phyloP scores from a whole-genome alignment of 2,797 vertebrate genomes.

The Chelon labrosus region DNA sequence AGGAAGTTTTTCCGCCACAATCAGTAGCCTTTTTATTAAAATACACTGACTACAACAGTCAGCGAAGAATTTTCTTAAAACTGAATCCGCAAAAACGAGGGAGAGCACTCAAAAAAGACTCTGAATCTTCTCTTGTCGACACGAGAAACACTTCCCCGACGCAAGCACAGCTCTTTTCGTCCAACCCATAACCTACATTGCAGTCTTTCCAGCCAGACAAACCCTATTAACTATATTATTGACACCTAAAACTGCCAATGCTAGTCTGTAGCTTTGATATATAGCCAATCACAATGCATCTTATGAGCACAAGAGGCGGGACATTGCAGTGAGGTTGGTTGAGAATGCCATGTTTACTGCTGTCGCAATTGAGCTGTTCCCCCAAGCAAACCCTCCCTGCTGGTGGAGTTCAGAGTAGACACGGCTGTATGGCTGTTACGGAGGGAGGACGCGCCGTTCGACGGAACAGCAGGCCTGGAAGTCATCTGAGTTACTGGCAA shows the following conservation, averaged over 20 bases:
- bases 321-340: constrained; percentile 11
- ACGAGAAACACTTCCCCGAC: constrained; percentile 45
- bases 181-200: constrained; percentile 48
- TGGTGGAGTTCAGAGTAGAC: fast-evolving
- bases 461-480: constrained; percentile 84
- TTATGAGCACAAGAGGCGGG: constrained; percentile 53
- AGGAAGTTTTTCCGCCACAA: constrained; percentile 56
- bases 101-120: background rate
- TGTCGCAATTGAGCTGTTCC: constrained; percentile 74
- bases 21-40: background rate
- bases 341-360: constrained; percentile 73
- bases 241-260: constrained; percentile 63
- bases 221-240: constrained; percentile 37
- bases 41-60: constrained; percentile 15
- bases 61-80: constrained; percentile 10
- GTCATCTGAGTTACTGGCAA: constrained; percentile 92
- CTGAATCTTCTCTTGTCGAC: constrained; percentile 5
- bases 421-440: fast-evolving
- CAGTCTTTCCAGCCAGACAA: constrained; percentile 66
- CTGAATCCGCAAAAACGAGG: background rate
- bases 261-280: fast-evolving
- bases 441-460: constrained; percentile 55
- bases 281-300: constrained; percentile 60
- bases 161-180: background rate
- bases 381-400: constrained; percentile 31